Evolutionary conservation across 2,113 vertebrate genomes (phyloP), one percentile per base, ranked within the genome.

Genomic region (Anser cygnoides): DNA sequence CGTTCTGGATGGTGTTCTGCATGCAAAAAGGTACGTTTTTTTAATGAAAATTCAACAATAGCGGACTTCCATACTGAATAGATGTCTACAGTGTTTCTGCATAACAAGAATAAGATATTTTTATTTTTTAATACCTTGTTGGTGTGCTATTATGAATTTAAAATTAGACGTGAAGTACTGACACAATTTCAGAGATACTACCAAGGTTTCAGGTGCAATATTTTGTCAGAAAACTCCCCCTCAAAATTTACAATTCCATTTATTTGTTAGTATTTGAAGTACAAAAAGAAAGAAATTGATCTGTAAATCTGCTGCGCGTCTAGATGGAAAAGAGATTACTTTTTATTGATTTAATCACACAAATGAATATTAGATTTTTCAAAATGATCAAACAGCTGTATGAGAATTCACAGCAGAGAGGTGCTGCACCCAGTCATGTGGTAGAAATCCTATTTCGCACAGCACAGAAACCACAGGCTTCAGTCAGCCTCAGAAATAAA

Each of bases 341-440:
- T 92, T 87, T 90, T 90, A 94, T 96, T 77, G 87, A 93, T 94
- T 78, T 78, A 90, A 87, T 85, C 44, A 28, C 70, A 46, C 87
- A 84, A 93, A 91, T 23, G n/a, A 73, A 33, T 87, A 75, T 80
- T 89, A 85, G 80, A n/a, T 95, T 84, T 86, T 94, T 91, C 61
- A 87, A 20, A 94, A 77, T 16, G 84, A 81, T 92, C 90, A 82
- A 76, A n/a, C 50, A n/a, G 39, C 76, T 86, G 54, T 57, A 7
- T 74, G 57, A 84, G 66, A 58, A 41, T 77, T 87, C 85, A 46
- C 70, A 80, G 62, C 68, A 74, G 75, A 74, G 89, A 57, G 68
- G 54, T 79, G 74, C 93, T 75, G 67, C 65, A 26, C 0, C 2
- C 67, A 75, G 54, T 79, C 81, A 66, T 31, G 78, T 39, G 65